These are phyloP conservation scores for Conomelus anceps DNA, from an alignment of 2,888 invertebrate genomes.

Conservation along the genomic window DNA sequence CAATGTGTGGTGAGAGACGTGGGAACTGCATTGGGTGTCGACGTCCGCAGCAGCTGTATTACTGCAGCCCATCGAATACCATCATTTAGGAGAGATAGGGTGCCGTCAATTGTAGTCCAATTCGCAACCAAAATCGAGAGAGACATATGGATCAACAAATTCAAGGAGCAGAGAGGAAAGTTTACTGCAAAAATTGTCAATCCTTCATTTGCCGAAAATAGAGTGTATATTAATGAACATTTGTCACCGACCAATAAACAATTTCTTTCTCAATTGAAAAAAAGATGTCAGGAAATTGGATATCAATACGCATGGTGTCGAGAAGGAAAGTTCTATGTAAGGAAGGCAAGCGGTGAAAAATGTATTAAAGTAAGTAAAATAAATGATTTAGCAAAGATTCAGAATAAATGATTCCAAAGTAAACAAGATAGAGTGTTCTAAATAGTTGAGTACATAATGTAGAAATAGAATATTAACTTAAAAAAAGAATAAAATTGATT, in stretches of 20 bases:
- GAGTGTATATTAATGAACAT: slow-evolving; percentile 8
- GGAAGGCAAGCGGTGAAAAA: not conserved
- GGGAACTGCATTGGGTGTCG: slow-evolving; percentile 1
- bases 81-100: slow-evolving; percentile 2
- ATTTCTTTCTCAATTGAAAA: slow-evolving; percentile 3
- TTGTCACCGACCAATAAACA: slow-evolving; percentile 6
- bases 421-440: no score
- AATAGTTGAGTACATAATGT: no score
- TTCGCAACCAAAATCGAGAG: not conserved
- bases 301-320: not conserved
- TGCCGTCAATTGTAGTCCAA: slow-evolving; percentile 13
- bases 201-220: not conserved
- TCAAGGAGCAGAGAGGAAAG: not conserved
- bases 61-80: slow-evolving; percentile 8
- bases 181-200: not conserved
- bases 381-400: no score
- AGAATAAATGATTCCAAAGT: no score
- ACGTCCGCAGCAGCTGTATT: not conserved
- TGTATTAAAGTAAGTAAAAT: no score
- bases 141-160: slow-evolving; percentile 2
- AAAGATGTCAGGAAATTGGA: not conserved
- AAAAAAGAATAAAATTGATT: no score
- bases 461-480: no score
- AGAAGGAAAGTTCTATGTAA: not conserved
- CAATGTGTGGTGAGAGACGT: slow-evolving; percentile 10